Conservation (phyloP, 2,113 vertebrate genomes). For the Callithrix jacchus region DNA sequence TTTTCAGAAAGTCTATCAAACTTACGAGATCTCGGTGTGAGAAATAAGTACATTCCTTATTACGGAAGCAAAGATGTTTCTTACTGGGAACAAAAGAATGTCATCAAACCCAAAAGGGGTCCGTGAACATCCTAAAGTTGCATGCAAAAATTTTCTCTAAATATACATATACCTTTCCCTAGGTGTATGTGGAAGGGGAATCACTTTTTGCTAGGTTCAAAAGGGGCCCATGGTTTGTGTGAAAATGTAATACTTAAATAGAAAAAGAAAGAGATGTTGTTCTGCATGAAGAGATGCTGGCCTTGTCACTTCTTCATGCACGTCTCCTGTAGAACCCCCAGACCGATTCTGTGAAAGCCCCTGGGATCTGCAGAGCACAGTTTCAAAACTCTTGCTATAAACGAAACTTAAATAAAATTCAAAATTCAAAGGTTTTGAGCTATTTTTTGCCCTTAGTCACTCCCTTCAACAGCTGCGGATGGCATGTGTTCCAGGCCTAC, state of each 20-base stretch:
- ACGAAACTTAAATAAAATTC: background rate
- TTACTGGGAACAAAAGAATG: background rate
- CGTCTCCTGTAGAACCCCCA: accelerated
- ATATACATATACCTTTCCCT: background rate
- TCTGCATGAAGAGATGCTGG: background rate
- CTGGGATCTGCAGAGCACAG: background rate
- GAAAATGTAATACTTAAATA: background rate
- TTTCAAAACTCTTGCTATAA: background rate
- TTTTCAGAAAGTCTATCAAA: background rate
- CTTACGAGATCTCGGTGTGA: background rate
- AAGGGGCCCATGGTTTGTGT: background rate
- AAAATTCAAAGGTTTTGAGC: background rate
- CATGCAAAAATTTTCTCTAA: background rate
- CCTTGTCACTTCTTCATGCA: background rate
- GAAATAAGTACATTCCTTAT: background rate
- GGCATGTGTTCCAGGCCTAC: background rate
- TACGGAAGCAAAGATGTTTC: background rate
- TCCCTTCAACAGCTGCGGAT: background rate
- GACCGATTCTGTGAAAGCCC: background rate
- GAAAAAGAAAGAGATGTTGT: background rate
- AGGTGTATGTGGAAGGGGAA: background rate
- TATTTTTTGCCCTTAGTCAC: background rate
- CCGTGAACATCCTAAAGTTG: background rate
- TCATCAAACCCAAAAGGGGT: background rate
- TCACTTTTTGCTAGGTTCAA: background rate